Conservation (phyloP, 2,113 vertebrate genomes). For the Nyctibius bracteatus region DNA sequence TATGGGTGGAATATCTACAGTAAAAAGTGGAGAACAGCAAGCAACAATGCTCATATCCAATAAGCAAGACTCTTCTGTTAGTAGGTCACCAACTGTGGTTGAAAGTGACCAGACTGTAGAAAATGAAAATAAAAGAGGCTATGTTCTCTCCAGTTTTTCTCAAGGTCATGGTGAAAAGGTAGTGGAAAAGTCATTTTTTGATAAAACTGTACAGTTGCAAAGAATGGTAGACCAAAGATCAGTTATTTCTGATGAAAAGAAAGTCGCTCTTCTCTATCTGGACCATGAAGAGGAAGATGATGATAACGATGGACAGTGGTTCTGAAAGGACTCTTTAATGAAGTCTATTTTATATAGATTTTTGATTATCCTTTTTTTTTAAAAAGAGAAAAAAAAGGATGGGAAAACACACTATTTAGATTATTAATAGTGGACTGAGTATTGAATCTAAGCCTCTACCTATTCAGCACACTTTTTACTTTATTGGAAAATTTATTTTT, state of each 20-base stretch:
- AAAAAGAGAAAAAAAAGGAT: background rate
- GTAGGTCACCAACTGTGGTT: background rate
- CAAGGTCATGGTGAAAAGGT: slow-evolving; percentile 17
- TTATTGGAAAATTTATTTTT: background rate
- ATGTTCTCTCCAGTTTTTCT: background rate
- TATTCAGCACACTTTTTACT: background rate
- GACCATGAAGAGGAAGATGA: slow-evolving; percentile 79
- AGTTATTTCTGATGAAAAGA: slow-evolving; percentile 80
- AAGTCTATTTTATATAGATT: background rate
- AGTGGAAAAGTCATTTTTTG: slow-evolving; percentile 46
- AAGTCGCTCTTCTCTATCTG: slow-evolving; percentile 83
- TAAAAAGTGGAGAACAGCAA: slow-evolving; percentile 32
- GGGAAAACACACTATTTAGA: background rate
- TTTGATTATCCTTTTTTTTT: background rate
- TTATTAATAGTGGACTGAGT: background rate
- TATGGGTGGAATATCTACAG: slow-evolving; percentile 12
- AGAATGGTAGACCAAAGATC: slow-evolving; percentile 75
- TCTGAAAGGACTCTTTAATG: slow-evolving; percentile 54
- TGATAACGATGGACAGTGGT: slow-evolving; percentile 73
- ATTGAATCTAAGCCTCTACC: background rate
- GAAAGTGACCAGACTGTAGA: background rate
- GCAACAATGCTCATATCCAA: background rate
- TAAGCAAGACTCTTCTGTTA: slow-evolving; percentile 17
- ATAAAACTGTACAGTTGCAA: slow-evolving; percentile 71
- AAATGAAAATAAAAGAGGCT: background rate